Percentiles rank a stretch among this genome's conserved stretches.
phyloP scores from a whole-genome alignment of 2,888 invertebrate species.

The Coenonympha arcania region DNA sequence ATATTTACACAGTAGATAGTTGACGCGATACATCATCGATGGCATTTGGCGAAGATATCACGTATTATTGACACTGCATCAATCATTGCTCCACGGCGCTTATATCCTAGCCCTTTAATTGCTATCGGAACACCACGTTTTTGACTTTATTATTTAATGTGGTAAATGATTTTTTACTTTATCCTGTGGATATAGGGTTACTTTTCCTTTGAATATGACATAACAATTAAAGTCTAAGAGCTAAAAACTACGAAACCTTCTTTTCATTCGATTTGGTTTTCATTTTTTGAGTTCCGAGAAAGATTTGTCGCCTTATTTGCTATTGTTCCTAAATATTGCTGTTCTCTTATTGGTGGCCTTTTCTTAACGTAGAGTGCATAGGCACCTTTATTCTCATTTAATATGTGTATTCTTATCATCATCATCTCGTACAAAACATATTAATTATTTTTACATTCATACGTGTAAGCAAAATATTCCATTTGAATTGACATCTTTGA shows the following conservation, averaged over 20 bases:
- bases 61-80: conserved; percentile 54
- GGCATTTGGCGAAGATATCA: conserved; percentile 39
- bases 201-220: not conserved
- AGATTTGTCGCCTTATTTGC: too few species aligned
- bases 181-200: not conserved
- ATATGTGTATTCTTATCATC: too few species aligned
- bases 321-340: too few species aligned
- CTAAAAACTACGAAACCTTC: not conserved
- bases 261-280: too few species aligned
- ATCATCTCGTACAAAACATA: too few species aligned
- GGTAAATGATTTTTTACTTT: not conserved
- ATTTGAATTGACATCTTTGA: not conserved
- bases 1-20: not conserved
- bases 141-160: conserved; percentile 12
- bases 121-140: conserved; percentile 12
- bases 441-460: too few species aligned
- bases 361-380: too few species aligned
- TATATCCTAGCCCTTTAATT: conserved; percentile 15
- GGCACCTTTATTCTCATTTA: too few species aligned
- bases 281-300: too few species aligned
- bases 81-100: conserved; percentile 38
- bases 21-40: conserved; percentile 20
- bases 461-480: too few species aligned
- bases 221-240: not conserved
- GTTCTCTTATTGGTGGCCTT: too few species aligned